Evolutionary conservation across 2,888 invertebrate species (phyloP).

Genomic region (Meiosimyza decipiens): DNA sequence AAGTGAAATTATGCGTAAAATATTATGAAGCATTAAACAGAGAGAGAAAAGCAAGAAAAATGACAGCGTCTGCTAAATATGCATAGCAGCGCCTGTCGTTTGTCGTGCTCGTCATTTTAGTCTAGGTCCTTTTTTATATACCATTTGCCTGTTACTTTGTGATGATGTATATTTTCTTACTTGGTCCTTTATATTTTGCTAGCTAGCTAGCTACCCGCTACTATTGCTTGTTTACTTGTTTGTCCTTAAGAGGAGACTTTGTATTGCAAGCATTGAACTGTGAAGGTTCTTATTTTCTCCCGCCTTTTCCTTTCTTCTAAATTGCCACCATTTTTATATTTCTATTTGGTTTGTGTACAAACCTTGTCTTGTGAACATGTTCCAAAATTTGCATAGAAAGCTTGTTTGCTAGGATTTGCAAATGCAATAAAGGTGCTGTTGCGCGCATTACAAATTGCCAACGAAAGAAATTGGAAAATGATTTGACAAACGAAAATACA

Average conservation of each 20-base stretch:
- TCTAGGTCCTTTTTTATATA: neutral
- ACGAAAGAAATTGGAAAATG: slow-evolving; percentile 13
- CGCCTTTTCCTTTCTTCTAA: neutral
- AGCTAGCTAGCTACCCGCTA: too few species aligned
- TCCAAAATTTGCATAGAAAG: slow-evolving; percentile 25
- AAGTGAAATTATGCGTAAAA: slow-evolving; percentile 38
- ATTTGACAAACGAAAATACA: slow-evolving; percentile 10
- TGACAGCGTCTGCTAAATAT: slow-evolving; percentile 32
- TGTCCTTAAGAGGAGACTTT: neutral
- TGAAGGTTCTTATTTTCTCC: slow-evolving; percentile 3
- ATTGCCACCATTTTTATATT: slow-evolving; percentile 5
- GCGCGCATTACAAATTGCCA: slow-evolving; percentile 25
- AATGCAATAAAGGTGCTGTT: slow-evolving; percentile 27
- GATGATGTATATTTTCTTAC: neutral
- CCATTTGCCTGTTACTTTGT: neutral
- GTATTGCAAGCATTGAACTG: slow-evolving; percentile 25
- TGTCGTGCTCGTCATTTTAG: slow-evolving; percentile 22
- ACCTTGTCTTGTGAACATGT: slow-evolving; percentile 2
- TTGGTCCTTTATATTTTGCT: slow-evolving; percentile 1
- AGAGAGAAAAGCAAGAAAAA: slow-evolving; percentile 26
- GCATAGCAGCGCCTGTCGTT: slow-evolving; percentile 23
- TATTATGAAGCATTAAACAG: slow-evolving; percentile 33
- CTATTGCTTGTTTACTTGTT: neutral
- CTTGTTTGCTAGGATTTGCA: slow-evolving; percentile 22
- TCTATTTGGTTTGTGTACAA: neutral